phyloP scores from a whole-genome alignment of 2,113 vertebrate genomes.

The Brevimyrus niger region DNA sequence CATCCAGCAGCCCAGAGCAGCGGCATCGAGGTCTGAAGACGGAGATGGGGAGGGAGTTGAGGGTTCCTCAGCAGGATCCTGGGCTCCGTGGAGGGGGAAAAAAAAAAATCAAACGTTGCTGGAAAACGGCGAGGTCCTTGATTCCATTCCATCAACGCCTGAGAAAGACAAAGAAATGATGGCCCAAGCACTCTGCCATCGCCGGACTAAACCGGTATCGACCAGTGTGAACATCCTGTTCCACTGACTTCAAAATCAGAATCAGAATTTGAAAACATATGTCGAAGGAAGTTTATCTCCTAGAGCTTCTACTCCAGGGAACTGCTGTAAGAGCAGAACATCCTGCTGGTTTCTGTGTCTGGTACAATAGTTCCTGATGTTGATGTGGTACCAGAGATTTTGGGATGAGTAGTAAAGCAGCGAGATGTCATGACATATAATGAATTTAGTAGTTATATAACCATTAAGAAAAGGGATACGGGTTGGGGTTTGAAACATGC shows the following conservation, averaged over 20 bases:
- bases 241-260: neutral
- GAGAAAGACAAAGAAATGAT: neutral
- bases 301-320: neutral
- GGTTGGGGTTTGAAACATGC: neutral
- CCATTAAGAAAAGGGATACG: neutral
- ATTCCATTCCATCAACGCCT: constrained; percentile 1
- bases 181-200: neutral
- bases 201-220: neutral
- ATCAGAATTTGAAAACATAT: neutral
- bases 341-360: neutral
- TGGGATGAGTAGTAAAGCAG: neutral
- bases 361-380: neutral
- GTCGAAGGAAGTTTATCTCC: neutral
- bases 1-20: neutral
- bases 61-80: neutral
- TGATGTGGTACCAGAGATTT: neutral
- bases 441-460: neutral
- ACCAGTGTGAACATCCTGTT: neutral
- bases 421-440: neutral
- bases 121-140: neutral
- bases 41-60: neutral
- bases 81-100: constrained; percentile 28
- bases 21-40: neutral
- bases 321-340: neutral
- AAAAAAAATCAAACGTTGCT: neutral